Conservation (phyloP, 2,113 vertebrate genomes). For the Atlantisia rogersi region DNA sequence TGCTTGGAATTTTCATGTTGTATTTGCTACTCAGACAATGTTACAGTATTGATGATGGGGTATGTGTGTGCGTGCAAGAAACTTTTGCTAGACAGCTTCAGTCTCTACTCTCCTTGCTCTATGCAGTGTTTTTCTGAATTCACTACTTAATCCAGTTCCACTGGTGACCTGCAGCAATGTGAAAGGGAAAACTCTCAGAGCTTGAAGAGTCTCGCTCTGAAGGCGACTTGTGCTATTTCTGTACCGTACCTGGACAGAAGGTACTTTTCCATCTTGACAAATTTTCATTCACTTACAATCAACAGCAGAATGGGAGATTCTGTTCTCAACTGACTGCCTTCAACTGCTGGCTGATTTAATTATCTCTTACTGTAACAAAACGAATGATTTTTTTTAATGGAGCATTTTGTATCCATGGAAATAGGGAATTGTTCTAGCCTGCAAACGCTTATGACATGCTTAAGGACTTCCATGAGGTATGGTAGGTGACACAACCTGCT, state of each 20-base stretch:
- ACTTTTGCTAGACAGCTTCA: neutral
- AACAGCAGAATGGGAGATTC: neutral
- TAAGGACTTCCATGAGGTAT: neutral
- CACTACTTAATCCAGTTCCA: neutral
- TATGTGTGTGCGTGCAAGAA: too few species aligned
- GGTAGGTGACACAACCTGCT: neutral
- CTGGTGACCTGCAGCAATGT: neutral
- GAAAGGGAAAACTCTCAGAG: neutral
- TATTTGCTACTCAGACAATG: neutral
- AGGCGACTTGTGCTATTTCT: neutral
- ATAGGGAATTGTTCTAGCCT: neutral
- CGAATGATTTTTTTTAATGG: neutral
- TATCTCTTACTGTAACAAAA: slow-evolving; percentile 14
- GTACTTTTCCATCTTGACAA: neutral
- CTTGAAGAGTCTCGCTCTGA: neutral
- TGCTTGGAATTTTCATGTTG: neutral
- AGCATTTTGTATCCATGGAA: neutral
- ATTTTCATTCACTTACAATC: neutral
- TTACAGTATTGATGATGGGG: neutral
- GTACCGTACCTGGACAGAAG: neutral
- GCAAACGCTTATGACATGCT: neutral
- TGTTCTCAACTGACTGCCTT: neutral
- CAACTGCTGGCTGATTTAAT: slow-evolving; percentile 15
- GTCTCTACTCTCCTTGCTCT: neutral
- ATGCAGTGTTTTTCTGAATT: neutral